Base-by-base conservation (phyloP, 2,888 invertebrate species). In the Zygogramma bicolorata region DNA sequence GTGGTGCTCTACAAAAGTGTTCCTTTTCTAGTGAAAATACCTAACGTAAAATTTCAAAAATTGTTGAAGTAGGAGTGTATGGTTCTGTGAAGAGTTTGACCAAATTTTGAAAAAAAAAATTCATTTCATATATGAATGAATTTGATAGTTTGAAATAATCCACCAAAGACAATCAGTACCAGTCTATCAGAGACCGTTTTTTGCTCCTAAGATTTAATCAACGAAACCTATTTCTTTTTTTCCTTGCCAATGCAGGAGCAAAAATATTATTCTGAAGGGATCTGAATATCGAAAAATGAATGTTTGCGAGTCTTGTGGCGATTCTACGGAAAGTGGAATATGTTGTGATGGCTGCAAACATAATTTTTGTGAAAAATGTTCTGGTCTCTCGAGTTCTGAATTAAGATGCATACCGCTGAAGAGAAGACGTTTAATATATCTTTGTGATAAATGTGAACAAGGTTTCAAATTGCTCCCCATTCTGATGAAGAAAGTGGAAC, bases 301-400 rank as follows among this genome's bases (percentile, higher is more conserved):
- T 59, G 15, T 59, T 59, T 59, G 59, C 20, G 31, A 59, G 59
- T 59, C 59, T 31, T 59, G 59, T 59, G 59, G 59, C 31, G 59
- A 59, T 59, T 59, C 59, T 59, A 59, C n/a, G 59, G 59, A 59
- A 59, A 59, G 20, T 59, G 59, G 29, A 29, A 59, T 59, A 59
- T 59, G 59, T 59, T 59, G 59, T 59, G 59, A 59, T 59, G 59
- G 59, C 59, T 59, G 59, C 31, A 59, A 59, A 29, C 59, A 59
- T 29, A 59, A 59, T 29, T 59, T 31, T 59, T 59, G 31, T 59
- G 59, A 29, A 29, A 59, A n/a, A n/a, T n/a, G n/a, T n/a, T n/a
- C n/a, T n/a, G n/a, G n/a, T n/a, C n/a, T n/a, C n/a, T n/a, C n/a
- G 34, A 59, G 29, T 13, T 59, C 15, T 2, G 31, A 31, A 31